A percentile compares a stretch with the other conserved stretches of the same genome.
These are phyloP conservation scores for Mesochorus sp. DNA, from an alignment of 2,888 invertebrate genomes.

Conservation along the genomic window DNA sequence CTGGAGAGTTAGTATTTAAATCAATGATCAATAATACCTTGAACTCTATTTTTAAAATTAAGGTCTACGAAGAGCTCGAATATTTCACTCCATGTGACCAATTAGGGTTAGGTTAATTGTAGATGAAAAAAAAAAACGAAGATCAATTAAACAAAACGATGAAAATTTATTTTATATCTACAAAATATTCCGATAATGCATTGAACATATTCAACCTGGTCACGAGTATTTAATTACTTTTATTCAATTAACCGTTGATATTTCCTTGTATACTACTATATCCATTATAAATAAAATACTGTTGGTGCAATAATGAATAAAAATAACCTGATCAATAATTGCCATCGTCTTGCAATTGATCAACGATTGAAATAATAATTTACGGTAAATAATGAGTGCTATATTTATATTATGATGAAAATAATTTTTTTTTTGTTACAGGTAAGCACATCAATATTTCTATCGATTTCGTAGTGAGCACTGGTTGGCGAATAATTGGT, in stretches of 20 bases:
- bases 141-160: background rate
- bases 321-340: too few relatives aligned
- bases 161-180: background rate
- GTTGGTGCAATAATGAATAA: too few relatives aligned
- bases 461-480: background rate
- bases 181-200: background rate
- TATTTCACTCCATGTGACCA: too few relatives aligned
- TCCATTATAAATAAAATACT: background rate
- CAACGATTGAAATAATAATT: background rate
- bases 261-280: too few relatives aligned
- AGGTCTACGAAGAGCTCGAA: too few relatives aligned
- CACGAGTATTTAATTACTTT: background rate
- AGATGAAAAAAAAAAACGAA: too few relatives aligned
- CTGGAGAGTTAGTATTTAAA: too few relatives aligned
- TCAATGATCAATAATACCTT: too few relatives aligned
- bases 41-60: too few relatives aligned
- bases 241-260: too few relatives aligned
- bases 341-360: background rate
- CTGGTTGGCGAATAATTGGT: background rate
- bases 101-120: too few relatives aligned
- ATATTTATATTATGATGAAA: background rate
- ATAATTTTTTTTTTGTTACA: constrained; percentile 42
- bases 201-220: background rate
- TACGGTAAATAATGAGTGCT: background rate
- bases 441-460: constrained; percentile 37